phyloP scores from a whole-genome alignment of 2,113 vertebrate genomes.

The Sturnira hondurensis region DNA sequence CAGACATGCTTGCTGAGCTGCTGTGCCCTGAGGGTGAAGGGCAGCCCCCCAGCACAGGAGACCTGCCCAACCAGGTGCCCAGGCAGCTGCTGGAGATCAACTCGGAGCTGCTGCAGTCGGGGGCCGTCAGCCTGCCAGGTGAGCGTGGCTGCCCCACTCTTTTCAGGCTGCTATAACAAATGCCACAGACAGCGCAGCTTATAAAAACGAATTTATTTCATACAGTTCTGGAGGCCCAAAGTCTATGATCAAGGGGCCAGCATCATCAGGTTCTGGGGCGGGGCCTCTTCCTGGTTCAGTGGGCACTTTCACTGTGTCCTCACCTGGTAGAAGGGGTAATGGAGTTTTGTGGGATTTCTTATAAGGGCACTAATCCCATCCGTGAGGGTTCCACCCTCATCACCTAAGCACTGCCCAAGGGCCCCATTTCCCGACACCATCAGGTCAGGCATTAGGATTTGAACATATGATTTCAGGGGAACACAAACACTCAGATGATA shows the following conservation, averaged over 20 bases:
- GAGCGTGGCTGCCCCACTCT: not conserved
- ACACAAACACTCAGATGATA: not conserved
- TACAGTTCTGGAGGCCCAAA: no score
- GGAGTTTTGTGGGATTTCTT: not conserved
- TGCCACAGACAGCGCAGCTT: not conserved
- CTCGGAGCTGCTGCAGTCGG: conserved; percentile 83
- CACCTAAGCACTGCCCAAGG: not conserved
- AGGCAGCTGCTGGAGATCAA: conserved; percentile 78
- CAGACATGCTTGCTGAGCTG: conserved; percentile 65
- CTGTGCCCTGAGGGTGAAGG: conserved; percentile 13
- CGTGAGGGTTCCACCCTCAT: not conserved
- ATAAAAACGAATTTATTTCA: not conserved
- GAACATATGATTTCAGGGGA: not conserved
- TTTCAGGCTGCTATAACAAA: not conserved
- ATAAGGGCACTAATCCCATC: not conserved
- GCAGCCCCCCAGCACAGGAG: not conserved
- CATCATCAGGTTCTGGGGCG: not conserved
- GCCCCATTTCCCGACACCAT: not conserved
- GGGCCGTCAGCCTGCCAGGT: conserved; percentile 84
- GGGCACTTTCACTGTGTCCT: not conserved
- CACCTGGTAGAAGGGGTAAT: not conserved
- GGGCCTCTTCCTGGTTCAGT: not conserved
- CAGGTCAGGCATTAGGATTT: not conserved
- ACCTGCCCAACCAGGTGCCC: conserved; percentile 45
- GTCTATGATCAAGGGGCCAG: not conserved